Evolutionary conservation across 2,888 invertebrate genomes (phyloP).

Genomic region (Brenthis hecate): DNA sequence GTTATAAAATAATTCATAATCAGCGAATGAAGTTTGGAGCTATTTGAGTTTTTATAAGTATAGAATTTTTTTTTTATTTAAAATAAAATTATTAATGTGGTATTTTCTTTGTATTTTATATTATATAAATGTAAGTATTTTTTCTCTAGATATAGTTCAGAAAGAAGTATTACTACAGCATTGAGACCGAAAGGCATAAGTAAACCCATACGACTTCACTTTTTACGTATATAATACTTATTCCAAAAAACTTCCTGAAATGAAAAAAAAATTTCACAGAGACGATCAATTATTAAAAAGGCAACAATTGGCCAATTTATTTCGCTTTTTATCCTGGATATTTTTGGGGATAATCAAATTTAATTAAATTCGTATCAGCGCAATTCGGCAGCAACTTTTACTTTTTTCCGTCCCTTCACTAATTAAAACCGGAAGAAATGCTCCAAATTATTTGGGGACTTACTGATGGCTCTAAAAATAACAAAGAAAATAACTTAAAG

Average conservation of each 20-base stretch:
- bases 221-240: no score
- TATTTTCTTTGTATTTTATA: no score
- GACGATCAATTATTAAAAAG: conserved; percentile 22
- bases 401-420: conserved; percentile 28
- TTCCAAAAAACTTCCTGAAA: no score
- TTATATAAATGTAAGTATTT: no score
- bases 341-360: conserved; percentile 53
- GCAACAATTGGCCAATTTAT: conserved; percentile 47
- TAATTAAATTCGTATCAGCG: conserved; percentile 63
- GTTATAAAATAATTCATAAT: background rate
- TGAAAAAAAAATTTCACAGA: conserved; percentile 19
- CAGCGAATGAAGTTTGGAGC: no score
- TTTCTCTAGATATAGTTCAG: no score
- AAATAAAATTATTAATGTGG: no score
- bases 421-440: conserved; percentile 33
- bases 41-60: no score
- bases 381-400: conserved; percentile 28
- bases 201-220: no score
- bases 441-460: conserved; percentile 25
- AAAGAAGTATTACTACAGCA: no score
- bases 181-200: no score
- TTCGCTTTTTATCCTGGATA: conserved; percentile 42
- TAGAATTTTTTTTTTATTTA: no score
- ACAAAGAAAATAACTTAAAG: conserved; percentile 1
- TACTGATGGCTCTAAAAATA: background rate